Evolutionary conservation across 2,113 vertebrate species (phyloP).

Genomic region (Dromaius novaehollandiae): DNA sequence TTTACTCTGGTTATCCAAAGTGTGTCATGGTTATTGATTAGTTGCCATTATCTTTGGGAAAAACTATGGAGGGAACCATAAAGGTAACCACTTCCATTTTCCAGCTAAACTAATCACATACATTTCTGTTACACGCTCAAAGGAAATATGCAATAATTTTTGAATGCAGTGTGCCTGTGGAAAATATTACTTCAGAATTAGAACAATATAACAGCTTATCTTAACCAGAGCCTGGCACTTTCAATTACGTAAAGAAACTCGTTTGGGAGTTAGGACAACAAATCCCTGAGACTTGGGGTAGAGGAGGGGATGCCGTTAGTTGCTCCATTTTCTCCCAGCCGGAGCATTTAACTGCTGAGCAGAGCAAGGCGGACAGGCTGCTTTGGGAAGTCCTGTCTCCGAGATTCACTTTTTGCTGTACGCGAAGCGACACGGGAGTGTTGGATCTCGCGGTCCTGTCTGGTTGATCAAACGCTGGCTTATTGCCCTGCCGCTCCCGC

Average conservation of each 20-base stretch:
- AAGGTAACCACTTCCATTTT: neutral
- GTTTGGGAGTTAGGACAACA: neutral
- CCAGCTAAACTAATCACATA: neutral
- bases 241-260: neutral
- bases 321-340: neutral
- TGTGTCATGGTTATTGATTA: neutral
- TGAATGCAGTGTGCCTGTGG: neutral
- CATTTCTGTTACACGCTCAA: neutral
- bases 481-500: neutral
- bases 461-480: rapidly evolving
- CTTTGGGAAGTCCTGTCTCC: neutral
- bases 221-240: neutral
- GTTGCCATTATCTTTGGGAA: neutral
- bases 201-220: neutral
- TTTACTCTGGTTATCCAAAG: neutral
- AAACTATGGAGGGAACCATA: neutral
- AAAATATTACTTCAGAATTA: neutral
- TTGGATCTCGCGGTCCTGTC: neutral
- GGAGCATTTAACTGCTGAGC: rapidly evolving
- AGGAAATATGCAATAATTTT: neutral
- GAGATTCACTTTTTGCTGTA: rapidly evolving
- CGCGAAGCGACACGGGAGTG: neutral
- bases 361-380: neutral
- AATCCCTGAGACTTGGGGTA: too few species aligned
- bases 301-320: neutral